phyloP scores from a whole-genome alignment of 2,888 invertebrate genomes.

The Harpalus rubripes region DNA sequence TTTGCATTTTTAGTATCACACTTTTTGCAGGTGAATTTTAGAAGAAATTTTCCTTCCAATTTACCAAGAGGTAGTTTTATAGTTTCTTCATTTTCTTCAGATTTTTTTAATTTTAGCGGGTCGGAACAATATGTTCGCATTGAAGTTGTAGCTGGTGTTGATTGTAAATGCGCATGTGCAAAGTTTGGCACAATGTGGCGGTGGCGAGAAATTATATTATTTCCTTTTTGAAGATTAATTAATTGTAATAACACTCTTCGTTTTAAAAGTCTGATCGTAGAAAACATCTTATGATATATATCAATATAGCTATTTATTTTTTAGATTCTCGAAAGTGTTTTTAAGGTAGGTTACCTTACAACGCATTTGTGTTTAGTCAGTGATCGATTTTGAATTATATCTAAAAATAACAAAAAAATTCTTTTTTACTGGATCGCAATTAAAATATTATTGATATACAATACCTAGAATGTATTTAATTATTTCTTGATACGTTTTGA shows the following conservation, averaged over 20 bases:
- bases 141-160: background rate
- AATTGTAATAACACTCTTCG: constrained; percentile 46
- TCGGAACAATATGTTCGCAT: constrained; percentile 68
- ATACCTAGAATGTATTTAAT: constrained; percentile 23
- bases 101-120: constrained; percentile 76
- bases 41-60: constrained; percentile 82
- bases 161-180: constrained; percentile 19
- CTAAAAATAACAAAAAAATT: constrained; percentile 24
- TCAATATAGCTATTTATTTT: background rate
- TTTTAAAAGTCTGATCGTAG: constrained; percentile 32
- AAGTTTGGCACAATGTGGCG: constrained; percentile 51
- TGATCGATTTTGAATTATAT: constrained; percentile 49
- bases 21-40: constrained; percentile 94
- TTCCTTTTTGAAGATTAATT: constrained; percentile 49
- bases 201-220: constrained; percentile 56
- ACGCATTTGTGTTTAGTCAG: constrained; percentile 1
- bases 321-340: background rate
- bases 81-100: constrained; percentile 77
- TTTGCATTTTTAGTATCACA: constrained; percentile 89
- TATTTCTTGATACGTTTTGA: constrained; percentile 28
- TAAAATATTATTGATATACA: constrained; percentile 1
- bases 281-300: constrained; percentile 46
- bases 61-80: constrained; percentile 71
- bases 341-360: constrained; percentile 32
- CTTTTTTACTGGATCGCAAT: constrained; percentile 10